Percentiles rank a stretch among this genome's conserved stretches.
Conservation (phyloP, 2,797 vertebrate species). For the Merluccius polli region DNA sequence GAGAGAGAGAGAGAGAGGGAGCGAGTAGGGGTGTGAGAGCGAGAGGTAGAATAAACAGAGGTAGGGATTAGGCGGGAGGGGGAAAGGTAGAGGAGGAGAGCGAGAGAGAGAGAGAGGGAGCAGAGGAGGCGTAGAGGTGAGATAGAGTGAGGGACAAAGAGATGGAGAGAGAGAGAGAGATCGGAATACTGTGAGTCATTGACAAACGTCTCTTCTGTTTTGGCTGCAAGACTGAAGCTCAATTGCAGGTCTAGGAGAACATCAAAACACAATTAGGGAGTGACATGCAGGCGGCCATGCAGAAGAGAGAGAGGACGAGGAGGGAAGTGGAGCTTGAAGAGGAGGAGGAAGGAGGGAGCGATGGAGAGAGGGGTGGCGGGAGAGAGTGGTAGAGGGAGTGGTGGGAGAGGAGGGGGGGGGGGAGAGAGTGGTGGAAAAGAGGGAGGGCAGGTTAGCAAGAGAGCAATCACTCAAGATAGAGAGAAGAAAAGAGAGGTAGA, state of each 20-base stretch:
- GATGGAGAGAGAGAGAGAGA: not conserved
- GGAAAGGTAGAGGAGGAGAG: constrained; percentile 26
- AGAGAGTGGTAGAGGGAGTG: constrained; percentile 7
- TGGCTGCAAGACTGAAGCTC: constrained; percentile 83
- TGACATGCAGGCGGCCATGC: constrained; percentile 82
- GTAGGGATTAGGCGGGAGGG: constrained; percentile 31
- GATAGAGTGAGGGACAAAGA: not conserved
- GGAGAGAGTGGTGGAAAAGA: constrained; percentile 18
- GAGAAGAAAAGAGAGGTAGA: constrained; percentile 2
- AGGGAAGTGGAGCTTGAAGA: constrained; percentile 35
- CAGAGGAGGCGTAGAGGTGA: constrained; percentile 15
- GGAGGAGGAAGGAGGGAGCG: constrained; percentile 16
- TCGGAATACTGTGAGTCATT: constrained; percentile 48
- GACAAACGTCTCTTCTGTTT: constrained; percentile 92
- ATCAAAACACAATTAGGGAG: constrained; percentile 92
- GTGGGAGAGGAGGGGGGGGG: not conserved
- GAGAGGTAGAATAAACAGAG: constrained; percentile 10
- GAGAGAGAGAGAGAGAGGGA: constrained; percentile 3
- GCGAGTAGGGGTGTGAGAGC: constrained; percentile 25
- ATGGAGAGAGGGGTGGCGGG: constrained; percentile 18
- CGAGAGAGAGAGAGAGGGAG: constrained; percentile 13
- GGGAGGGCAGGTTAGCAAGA: constrained; percentile 40
- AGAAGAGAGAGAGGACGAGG: constrained; percentile 69
- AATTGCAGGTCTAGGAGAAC: constrained; percentile 82
- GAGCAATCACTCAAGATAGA: not conserved